Percentiles rank a stretch among this genome's conserved stretches.
Evolutionary conservation across 2,797 vertebrate species (phyloP).

Genomic region (Hyperoplus lanceolatus): DNA sequence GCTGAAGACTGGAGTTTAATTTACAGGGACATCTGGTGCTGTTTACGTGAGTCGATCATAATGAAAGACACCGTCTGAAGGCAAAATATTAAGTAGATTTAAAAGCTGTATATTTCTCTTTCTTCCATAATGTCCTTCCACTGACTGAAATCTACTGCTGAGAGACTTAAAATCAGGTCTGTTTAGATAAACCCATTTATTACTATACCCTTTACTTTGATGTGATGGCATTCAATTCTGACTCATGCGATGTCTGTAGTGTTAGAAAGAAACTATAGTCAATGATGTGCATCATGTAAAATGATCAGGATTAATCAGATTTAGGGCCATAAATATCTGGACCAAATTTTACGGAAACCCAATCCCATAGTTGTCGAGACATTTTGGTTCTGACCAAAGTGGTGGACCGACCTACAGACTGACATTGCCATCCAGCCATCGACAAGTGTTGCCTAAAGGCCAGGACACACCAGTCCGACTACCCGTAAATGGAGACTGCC

Average conservation of each 20-base stretch:
- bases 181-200: neutral
- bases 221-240: neutral
- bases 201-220: neutral
- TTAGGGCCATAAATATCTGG: neutral
- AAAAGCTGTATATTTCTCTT: neutral
- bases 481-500: no score
- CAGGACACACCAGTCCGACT: no score
- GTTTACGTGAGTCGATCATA: slow-evolving; percentile 12
- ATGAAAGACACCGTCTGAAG: slow-evolving; percentile 23
- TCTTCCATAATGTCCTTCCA: neutral
- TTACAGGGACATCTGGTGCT: slow-evolving; percentile 34
- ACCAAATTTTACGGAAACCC: neutral
- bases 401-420: neutral
- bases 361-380: neutral
- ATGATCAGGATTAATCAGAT: no score
- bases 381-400: neutral
- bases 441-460: no score
- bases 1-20: slow-evolving; percentile 49
- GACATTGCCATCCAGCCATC: no score
- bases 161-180: neutral
- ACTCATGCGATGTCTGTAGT: neutral
- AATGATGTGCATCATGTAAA: no score
- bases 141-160: neutral
- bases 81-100: slow-evolving; percentile 6
- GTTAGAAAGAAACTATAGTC: neutral